phyloP scores from a whole-genome alignment of 1,140 invertebrate species.

The Pristionchus pacificus region DNA sequence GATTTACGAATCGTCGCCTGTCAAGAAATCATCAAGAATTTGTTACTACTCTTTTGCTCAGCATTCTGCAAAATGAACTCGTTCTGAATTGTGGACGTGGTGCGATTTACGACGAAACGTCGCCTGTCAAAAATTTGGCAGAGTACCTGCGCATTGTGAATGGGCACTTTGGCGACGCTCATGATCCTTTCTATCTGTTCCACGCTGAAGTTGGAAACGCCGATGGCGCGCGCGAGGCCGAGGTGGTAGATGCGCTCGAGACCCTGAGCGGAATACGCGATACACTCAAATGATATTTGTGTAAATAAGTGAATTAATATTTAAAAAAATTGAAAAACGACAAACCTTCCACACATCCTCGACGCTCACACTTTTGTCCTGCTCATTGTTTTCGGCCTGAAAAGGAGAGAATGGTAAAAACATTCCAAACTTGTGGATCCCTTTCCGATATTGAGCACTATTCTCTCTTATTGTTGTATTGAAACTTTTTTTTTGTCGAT shows the following conservation, averaged over 20 bases:
- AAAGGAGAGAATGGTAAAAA: background rate
- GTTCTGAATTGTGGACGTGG: too few relatives aligned
- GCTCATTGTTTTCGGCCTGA: slow-evolving; percentile 1
- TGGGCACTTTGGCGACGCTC: slow-evolving; percentile 32
- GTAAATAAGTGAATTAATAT: too few relatives aligned
- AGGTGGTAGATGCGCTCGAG: slow-evolving; percentile 17
- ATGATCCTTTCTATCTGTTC: slow-evolving; percentile 35
- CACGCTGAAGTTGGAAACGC: slow-evolving; percentile 34
- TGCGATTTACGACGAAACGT: too few relatives aligned
- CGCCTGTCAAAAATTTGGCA: background rate
- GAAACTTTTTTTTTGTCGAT: too few relatives aligned
- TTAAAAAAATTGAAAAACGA: background rate
- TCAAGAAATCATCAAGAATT: too few relatives aligned
- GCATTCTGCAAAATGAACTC: too few relatives aligned
- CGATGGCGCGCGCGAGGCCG: slow-evolving; percentile 22
- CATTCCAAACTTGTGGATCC: background rate
- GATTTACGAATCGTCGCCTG: too few relatives aligned
- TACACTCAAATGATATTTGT: too few relatives aligned
- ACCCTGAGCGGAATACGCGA: too few relatives aligned
- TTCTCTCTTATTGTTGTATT: background rate
- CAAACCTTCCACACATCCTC: background rate
- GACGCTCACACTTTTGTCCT: background rate
- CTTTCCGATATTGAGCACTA: background rate
- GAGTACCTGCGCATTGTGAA: slow-evolving; percentile 39
- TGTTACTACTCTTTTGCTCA: too few relatives aligned